A percentile compares a stretch with the other conserved stretches of the same genome.
These are phyloP conservation scores for Pica pica DNA, from an alignment of 2,113 vertebrate genomes.

Conservation along the genomic window DNA sequence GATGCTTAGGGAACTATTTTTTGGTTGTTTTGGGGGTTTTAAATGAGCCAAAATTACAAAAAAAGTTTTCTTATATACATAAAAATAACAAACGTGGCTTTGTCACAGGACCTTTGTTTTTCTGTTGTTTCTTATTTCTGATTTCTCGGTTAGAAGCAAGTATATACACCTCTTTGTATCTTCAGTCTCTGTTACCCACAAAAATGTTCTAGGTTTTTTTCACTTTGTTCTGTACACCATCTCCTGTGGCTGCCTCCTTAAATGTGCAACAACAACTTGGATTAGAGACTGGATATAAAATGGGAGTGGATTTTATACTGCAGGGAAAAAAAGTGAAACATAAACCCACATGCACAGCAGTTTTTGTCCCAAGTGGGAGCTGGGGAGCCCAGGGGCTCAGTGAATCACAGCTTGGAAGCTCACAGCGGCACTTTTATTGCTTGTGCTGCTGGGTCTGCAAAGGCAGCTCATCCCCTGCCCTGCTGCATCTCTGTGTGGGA, in stretches of 20 bases:
- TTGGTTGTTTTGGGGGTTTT: background rate
- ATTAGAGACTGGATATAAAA: background rate
- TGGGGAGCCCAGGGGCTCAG: background rate
- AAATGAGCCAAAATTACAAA: background rate
- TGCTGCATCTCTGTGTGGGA: background rate
- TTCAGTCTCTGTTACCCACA: background rate
- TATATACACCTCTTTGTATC: background rate
- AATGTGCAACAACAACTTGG: background rate
- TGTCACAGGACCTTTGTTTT: background rate
- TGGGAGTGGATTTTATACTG: accelerated
- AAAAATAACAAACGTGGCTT: background rate
- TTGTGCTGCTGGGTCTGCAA: background rate
- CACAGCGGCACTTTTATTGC: background rate
- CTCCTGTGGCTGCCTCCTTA: background rate
- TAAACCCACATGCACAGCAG: background rate
- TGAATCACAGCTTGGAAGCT: background rate
- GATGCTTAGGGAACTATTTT: background rate
- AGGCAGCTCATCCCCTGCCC: background rate
- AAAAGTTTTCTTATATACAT: background rate
- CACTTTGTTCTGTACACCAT: background rate
- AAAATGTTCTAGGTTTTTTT: background rate
- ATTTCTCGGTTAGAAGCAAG: background rate
- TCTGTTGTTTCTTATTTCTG: background rate
- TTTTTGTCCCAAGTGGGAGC: background rate
- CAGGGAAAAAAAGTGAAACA: background rate